A percentile compares a stretch with the other conserved stretches of the same genome.
Conservation (phyloP, 2,797 vertebrate genomes). For the Diglossa cyanea region DNA sequence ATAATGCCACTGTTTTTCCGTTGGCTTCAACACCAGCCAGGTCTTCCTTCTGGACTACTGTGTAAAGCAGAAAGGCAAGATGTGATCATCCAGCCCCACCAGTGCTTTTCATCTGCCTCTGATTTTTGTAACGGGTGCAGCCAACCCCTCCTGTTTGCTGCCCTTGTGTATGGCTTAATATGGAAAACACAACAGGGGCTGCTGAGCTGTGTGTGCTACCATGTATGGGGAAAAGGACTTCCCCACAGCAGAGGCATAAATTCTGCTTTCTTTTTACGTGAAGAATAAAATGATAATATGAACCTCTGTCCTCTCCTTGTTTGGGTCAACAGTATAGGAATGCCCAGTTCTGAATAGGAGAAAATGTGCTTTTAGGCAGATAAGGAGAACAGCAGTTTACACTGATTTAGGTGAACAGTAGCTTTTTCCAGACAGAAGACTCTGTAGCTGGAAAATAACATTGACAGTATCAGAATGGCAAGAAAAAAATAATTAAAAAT, state of each 20-base stretch:
- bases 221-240: conserved; percentile 75
- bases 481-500: neutral
- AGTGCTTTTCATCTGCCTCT: neutral
- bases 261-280: conserved; percentile 41
- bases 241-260: conserved; percentile 41
- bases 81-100: accelerated
- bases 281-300: conserved; percentile 45
- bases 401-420: neutral
- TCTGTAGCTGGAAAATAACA: neutral
- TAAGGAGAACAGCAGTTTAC: neutral
- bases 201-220: conserved; percentile 58
- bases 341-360: conserved; percentile 45
- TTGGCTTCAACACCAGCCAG: neutral
- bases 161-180: conserved; percentile 73
- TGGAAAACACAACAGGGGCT: conserved; percentile 66
- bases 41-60: neutral
- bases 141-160: conserved; percentile 64
- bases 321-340: conserved; percentile 24
- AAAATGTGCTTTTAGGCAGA: neutral
- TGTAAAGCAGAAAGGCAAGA: neutral
- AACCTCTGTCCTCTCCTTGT: conserved; percentile 25
- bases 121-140: neutral
- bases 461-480: neutral
- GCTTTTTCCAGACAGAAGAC: neutral
- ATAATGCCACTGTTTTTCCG: neutral